Evolutionary conservation across 1,140 invertebrate genomes (phyloP).

Genomic region (Aporrectodea caliginosa): DNA sequence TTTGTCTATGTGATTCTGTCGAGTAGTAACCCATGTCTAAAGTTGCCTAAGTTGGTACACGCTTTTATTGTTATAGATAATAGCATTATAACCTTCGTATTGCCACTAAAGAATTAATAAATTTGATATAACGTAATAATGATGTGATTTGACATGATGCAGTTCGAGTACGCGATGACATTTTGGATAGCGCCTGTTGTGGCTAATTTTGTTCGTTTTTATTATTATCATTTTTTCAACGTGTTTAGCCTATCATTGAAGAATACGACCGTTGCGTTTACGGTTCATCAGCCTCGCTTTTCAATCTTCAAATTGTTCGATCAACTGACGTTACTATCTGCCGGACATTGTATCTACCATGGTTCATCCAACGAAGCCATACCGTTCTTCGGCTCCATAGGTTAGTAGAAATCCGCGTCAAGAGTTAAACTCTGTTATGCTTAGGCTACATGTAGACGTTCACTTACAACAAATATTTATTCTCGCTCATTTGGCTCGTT

Average conservation of each 20-base stretch:
- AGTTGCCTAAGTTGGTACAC: too few relatives aligned
- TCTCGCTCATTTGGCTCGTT: too few relatives aligned
- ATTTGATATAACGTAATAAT: too few relatives aligned
- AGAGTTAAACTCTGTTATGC: too few relatives aligned
- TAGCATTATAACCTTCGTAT: too few relatives aligned
- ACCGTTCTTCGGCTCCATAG: constrained; percentile 45
- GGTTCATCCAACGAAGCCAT: constrained; percentile 45
- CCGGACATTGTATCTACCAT: constrained; percentile 49
- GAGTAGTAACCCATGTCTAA: too few relatives aligned
- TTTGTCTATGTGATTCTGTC: too few relatives aligned
- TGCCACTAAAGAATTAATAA: too few relatives aligned
- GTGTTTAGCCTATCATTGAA: constrained; percentile 43
- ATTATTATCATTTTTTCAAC: constrained; percentile 1
- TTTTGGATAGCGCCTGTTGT: background rate
- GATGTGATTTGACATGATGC: too few relatives aligned
- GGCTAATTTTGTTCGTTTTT: background rate
- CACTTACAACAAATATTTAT: too few relatives aligned
- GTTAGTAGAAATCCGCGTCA: constrained; percentile 38
- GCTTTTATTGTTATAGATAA: too few relatives aligned
- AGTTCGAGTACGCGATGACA: background rate
- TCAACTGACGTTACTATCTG: constrained; percentile 43
- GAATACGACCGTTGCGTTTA: constrained; percentile 52
- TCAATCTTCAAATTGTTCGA: constrained; percentile 53
- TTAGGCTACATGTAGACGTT: too few relatives aligned
- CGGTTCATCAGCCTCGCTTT: constrained; percentile 54